phyloP scores from a whole-genome alignment of 2,113 vertebrate genomes.

The Shinisaurus crocodilurus region DNA sequence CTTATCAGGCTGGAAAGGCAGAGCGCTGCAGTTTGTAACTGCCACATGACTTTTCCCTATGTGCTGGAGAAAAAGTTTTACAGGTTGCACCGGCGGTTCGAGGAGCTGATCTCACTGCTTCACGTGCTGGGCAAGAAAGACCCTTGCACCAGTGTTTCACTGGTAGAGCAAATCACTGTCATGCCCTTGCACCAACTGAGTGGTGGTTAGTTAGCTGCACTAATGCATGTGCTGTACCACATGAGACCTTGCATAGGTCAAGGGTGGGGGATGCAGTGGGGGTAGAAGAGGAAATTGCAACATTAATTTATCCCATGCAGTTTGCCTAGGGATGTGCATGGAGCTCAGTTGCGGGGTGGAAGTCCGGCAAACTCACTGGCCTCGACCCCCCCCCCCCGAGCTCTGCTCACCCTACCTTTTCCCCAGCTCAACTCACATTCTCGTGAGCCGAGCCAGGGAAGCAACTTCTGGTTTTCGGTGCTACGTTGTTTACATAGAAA shows the following conservation, averaged over 20 bases:
- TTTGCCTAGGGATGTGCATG: too few species aligned
- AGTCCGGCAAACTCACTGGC: too few species aligned
- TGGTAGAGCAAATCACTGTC: too few species aligned
- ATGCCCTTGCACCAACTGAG: neutral
- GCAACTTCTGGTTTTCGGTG: too few species aligned
- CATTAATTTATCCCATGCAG: neutral
- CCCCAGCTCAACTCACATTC: too few species aligned
- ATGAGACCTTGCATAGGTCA: neutral
- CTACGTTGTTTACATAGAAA: too few species aligned
- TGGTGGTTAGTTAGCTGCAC: neutral
- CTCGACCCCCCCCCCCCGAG: too few species aligned
- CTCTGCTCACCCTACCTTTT: too few species aligned
- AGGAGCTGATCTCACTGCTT: too few species aligned
- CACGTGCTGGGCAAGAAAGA: neutral
- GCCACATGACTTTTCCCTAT: slow-evolving; percentile 30
- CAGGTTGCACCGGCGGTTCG: neutral
- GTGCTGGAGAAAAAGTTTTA: slow-evolving; percentile 17
- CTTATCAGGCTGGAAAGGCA: slow-evolving; percentile 36
- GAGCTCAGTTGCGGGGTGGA: too few species aligned
- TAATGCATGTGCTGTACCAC: neutral
- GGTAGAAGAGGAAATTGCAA: neutral
- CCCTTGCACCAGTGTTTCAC: too few species aligned
- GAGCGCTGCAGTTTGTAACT: slow-evolving; percentile 34
- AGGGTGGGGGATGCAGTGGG: neutral
- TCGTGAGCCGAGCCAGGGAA: too few species aligned